Evolutionary conservation across 2,888 invertebrate genomes (phyloP).

Genomic region (Chaetogeoica ovagalla): DNA sequence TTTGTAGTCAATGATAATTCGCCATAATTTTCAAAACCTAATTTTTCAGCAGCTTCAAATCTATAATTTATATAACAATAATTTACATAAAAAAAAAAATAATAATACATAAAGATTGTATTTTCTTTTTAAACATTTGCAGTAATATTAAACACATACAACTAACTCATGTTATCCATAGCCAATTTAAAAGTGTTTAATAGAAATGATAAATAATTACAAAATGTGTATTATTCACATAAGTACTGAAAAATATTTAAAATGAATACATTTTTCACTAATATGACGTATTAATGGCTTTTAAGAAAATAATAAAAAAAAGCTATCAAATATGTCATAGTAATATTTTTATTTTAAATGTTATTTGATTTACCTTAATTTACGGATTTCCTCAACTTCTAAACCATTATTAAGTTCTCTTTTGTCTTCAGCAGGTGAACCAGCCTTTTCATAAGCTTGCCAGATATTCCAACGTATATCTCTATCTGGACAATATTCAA

Average conservation of each 20-base stretch:
- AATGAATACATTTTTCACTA: too few relatives aligned
- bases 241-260: too few relatives aligned
- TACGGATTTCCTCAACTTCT: constrained; percentile 76
- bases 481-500: constrained; percentile 83
- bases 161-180: too few relatives aligned
- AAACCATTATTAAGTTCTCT: constrained; percentile 66
- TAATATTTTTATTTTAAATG: neutral
- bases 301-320: neutral
- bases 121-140: too few relatives aligned
- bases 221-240: too few relatives aligned
- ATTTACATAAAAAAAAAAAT: too few relatives aligned
- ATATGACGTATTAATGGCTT: neutral
- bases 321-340: neutral
- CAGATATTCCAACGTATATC: constrained; percentile 80
- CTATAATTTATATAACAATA: constrained; percentile 59
- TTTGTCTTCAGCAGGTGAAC: constrained; percentile 55
- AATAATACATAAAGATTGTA: too few relatives aligned
- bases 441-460: constrained; percentile 71
- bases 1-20: constrained; percentile 93
- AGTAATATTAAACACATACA: too few relatives aligned
- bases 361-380: constrained; percentile 44
- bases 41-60: constrained; percentile 70
- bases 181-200: too few relatives aligned
- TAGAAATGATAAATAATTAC: too few relatives aligned
- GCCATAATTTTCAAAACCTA: constrained; percentile 79